Evolutionary conservation across 37 sponge, comb jelly and placozoan species (phyloP), one percentile per base, ranked within the genome.

Genomic region (Halichondria panicea): DNA sequence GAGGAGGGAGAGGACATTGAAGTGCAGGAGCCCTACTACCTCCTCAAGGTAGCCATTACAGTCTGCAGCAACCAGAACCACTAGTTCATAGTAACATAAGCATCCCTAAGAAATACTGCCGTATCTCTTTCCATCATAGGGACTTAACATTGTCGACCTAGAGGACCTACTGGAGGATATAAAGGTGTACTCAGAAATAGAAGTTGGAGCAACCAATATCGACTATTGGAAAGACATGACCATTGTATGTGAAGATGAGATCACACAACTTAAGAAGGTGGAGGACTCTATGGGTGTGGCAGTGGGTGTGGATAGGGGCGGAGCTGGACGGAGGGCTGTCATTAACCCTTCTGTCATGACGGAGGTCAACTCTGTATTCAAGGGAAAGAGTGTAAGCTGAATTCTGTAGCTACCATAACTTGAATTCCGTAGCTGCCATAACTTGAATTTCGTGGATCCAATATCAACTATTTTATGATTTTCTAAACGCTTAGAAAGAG

Each of bases 81-180:
- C 44, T 44, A 6, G 43, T 50, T 44, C 68, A 66, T 22, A 36
- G 40, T 35, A 36, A 66, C 68, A 66, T 40, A 66, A 36, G 33
- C 68, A 66, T 22, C 7, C 68, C 15, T 40, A 66, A 9, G 9
- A 12, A 66, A 12, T 25, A 8, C 15, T 39, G 9, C 50, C 9
- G 50, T 48, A 48, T 18, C 13, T 54, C 37, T 60, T 15, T 39
- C 11, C 9, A 22, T 55, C 32, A 24, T 27, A 92, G 88, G 97
- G 97, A 28, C 62, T 99, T 25, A 80, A 87, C 54, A 57, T 70
- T 13, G 48, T 70, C 3, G 99, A 99, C 56, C 52, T 99, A 46
- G 99, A 99, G 71, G 99, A 99, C 52, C 66, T 99, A 36, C 83
- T 96, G 25, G 99, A 93, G 39, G 99, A 99, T 77, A 99, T 99